phyloP scores from a whole-genome alignment of 2,888 invertebrate species.

The Drosophila vallismaia region DNA sequence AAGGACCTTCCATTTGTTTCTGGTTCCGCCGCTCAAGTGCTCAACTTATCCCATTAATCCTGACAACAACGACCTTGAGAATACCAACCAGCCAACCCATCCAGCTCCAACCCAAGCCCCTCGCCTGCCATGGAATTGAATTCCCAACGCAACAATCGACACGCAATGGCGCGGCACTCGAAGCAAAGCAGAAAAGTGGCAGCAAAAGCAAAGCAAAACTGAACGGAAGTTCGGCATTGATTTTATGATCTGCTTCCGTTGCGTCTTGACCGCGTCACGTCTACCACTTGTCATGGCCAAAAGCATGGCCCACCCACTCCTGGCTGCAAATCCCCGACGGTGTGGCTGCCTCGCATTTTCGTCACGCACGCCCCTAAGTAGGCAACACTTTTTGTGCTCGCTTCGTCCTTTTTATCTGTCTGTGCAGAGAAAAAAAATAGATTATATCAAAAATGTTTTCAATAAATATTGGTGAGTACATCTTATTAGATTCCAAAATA shows the following conservation, averaged over 20 bases:
- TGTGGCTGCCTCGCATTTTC: constrained; percentile 31
- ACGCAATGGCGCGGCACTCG: constrained; percentile 28
- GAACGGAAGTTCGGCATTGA: constrained; percentile 51
- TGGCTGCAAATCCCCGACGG: not conserved
- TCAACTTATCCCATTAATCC: constrained; percentile 33
- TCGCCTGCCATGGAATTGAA: constrained; percentile 12
- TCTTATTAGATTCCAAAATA: too few relatives aligned
- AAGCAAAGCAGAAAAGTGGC: not conserved
- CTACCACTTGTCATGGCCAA: constrained; percentile 17
- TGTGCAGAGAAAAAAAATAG: constrained; percentile 9
- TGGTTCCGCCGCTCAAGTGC: constrained; percentile 1
- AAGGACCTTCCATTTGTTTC: not conserved
- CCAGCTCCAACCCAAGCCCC: not conserved
- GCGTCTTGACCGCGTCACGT: constrained; percentile 48
- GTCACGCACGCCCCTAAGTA: constrained; percentile 55
- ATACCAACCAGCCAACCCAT: not conserved
- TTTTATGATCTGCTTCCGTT: constrained; percentile 60
- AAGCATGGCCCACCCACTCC: not conserved
- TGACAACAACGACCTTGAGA: constrained; percentile 39
- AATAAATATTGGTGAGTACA: too few relatives aligned
- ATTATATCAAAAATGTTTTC: too few relatives aligned
- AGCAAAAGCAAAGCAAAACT: not conserved
- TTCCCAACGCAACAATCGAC: constrained; percentile 46
- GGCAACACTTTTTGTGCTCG: constrained; percentile 49
- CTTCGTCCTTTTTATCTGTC: constrained; percentile 18